Percentiles rank a stretch among this genome's conserved stretches.
Conservation (phyloP, 64 coral and sea anemone species). For the Dendrophyllia cribrosa region DNA sequence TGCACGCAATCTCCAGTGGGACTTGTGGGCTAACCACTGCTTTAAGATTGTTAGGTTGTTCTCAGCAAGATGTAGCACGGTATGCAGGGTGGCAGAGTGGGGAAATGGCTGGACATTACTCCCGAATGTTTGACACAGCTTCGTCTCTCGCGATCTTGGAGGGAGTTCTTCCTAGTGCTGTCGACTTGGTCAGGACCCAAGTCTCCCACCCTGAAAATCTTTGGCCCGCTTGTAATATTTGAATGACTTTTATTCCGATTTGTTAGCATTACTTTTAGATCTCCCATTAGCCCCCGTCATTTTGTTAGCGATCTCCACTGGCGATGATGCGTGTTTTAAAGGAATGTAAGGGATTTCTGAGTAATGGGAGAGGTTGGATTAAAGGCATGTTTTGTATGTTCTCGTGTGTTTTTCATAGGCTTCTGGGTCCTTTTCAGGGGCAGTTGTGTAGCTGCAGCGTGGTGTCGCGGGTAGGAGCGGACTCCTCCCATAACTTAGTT, state of each 20-base stretch:
- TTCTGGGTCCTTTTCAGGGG: not conserved
- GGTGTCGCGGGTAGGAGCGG: not conserved
- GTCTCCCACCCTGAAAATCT: not conserved
- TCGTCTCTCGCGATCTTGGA: not conserved
- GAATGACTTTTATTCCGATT: not conserved
- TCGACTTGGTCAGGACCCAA: not conserved
- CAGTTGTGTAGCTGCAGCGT: not conserved
- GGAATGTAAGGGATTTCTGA: not conserved
- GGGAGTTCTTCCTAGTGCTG: not conserved
- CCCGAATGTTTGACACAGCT: not conserved
- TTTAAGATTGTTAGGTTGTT: too few relatives aligned
- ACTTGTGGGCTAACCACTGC: slow-evolving; percentile 4
- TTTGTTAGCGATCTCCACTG: too few relatives aligned
- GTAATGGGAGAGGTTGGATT: slow-evolving; percentile 4
- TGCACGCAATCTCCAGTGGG: not conserved
- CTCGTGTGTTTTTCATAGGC: not conserved
- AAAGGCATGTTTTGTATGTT: not conserved
- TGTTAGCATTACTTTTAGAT: not conserved
- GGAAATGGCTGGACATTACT: not conserved
- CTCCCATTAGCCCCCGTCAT: too few relatives aligned
- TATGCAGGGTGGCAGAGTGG: not conserved
- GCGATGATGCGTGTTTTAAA: too few relatives aligned
- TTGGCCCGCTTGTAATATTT: not conserved
- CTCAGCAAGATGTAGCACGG: too few relatives aligned
- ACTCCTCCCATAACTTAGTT: too few relatives aligned